These are phyloP conservation scores for Theretra japonica DNA, from an alignment of 2,888 invertebrate species.

Conservation along the genomic window DNA sequence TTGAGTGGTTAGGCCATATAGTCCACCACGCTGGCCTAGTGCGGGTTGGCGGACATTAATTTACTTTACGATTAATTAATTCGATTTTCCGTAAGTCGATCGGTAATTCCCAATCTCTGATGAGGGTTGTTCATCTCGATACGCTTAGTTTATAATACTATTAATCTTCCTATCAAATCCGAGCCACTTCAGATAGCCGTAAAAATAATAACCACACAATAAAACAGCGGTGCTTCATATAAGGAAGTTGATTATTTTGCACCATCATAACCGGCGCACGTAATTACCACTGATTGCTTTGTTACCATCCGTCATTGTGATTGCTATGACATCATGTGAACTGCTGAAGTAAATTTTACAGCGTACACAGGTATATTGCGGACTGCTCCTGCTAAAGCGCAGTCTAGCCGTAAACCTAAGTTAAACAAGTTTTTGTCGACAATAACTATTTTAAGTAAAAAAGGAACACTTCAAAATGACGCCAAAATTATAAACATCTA, in stretches of 20 bases:
- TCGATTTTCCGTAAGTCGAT: too few relatives aligned
- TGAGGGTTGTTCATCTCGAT: not conserved
- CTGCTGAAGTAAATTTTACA: not conserved
- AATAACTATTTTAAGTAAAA: too few relatives aligned
- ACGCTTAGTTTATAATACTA: not conserved
- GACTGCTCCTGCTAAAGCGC: not conserved
- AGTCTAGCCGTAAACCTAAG: not conserved
- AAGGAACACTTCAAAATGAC: too few relatives aligned
- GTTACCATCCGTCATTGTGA: slow-evolving; percentile 27
- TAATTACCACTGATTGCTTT: slow-evolving; percentile 27
- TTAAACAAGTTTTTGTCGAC: not conserved
- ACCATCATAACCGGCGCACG: slow-evolving; percentile 13
- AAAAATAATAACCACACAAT: not conserved
- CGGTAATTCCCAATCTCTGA: too few relatives aligned
- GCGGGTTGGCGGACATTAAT: too few relatives aligned
- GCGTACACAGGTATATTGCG: not conserved
- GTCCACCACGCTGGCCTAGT: too few relatives aligned
- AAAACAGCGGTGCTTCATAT: not conserved
- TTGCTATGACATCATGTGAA: slow-evolving; percentile 15
- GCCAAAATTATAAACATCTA: too few relatives aligned
- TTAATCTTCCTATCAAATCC: not conserved
- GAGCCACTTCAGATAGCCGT: too few relatives aligned
- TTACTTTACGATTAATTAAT: too few relatives aligned
- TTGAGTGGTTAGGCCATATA: too few relatives aligned
- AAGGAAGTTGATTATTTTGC: slow-evolving; percentile 15